A percentile compares a stretch with the other conserved stretches of the same genome.
Conservation (phyloP, 2,888 invertebrate species). For the Archips xylosteana region DNA sequence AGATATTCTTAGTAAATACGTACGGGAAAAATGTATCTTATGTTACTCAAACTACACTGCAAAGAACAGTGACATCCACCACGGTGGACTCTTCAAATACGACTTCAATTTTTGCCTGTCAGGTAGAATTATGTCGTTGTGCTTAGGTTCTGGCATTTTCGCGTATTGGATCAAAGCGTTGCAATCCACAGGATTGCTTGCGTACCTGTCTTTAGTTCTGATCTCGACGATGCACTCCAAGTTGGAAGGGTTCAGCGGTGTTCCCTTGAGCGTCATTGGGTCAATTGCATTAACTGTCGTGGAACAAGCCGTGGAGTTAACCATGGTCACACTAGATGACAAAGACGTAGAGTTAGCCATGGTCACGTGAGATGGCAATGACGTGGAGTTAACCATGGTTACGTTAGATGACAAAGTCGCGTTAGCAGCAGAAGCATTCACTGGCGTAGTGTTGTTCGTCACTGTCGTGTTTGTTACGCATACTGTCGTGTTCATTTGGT, state of each 20-base stretch:
- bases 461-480: constrained; percentile 63
- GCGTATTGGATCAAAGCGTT: constrained; percentile 64
- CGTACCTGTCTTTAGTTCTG: constrained; percentile 56
- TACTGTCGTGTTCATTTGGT: constrained; percentile 58
- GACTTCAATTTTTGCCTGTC: constrained; percentile 63
- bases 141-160: constrained; percentile 67
- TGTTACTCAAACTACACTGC: constrained; percentile 57
- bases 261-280: constrained; percentile 66
- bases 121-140: constrained; percentile 59
- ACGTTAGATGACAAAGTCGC: constrained; percentile 46
- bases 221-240: constrained; percentile 73
- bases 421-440: constrained; percentile 42
- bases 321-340: constrained; percentile 46
- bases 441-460: constrained; percentile 50
- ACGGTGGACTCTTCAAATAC: constrained; percentile 73
- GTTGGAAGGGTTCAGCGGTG: constrained; percentile 55
- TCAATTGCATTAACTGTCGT: constrained; percentile 59
- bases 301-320: constrained; percentile 59
- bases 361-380: constrained; percentile 45
- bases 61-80: constrained; percentile 77
- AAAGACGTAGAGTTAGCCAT: constrained; percentile 54
- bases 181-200: constrained; percentile 67
- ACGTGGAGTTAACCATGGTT: too few relatives aligned
- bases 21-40: neutral
- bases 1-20: neutral